phyloP scores from a whole-genome alignment of 1,140 invertebrate genomes.

The Thaumatotibia leucotreta region DNA sequence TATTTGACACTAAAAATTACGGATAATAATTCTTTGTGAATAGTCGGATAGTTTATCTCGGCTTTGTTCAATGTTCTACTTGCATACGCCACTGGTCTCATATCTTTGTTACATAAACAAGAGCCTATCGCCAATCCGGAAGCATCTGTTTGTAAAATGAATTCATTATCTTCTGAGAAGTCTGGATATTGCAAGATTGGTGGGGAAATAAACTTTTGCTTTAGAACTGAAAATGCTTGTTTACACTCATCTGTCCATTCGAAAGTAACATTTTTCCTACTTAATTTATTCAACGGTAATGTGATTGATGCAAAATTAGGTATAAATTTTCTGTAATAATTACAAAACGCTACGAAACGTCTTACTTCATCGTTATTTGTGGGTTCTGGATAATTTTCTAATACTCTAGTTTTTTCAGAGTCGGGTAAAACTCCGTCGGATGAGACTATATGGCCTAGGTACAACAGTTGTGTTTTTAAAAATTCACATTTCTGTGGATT shows the following conservation, averaged over 20 bases:
- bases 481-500: background rate
- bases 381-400: no score
- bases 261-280: background rate
- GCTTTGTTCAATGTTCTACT: background rate
- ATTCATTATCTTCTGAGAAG: background rate
- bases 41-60: background rate
- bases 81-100: background rate
- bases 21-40: background rate
- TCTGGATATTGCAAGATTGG: background rate
- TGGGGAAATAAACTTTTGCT: background rate
- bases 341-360: no score
- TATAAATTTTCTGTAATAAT: no score
- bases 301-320: background rate
- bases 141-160: no score
- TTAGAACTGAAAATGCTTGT: background rate
- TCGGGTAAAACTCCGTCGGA: no score
- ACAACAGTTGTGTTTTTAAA: no score
- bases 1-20: background rate
- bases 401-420: no score
- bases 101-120: background rate
- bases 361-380: no score
- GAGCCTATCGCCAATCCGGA: background rate
- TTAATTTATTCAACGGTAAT: background rate
- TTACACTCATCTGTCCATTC: background rate
- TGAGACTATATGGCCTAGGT: no score